Percentiles rank a stretch among this genome's conserved stretches.
phyloP scores from a whole-genome alignment of 2,113 vertebrate genomes.

The Bos indicus region DNA sequence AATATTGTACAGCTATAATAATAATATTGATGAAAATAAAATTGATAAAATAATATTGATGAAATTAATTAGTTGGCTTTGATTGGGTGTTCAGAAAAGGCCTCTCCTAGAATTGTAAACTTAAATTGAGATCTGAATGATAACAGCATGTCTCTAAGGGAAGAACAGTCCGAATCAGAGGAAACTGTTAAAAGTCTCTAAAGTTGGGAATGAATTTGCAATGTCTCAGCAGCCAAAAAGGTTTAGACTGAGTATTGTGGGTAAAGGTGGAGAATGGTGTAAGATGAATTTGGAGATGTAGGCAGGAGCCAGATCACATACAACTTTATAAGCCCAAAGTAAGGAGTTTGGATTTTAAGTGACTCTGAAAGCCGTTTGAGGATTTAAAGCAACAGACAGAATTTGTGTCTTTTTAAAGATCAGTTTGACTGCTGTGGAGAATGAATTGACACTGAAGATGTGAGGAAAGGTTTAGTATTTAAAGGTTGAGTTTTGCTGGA shows the following conservation, averaged over 20 bases:
- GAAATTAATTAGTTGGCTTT: neutral
- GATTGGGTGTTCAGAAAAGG: neutral
- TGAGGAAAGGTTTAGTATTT: neutral
- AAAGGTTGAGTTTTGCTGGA: neutral
- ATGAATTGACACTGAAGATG: neutral
- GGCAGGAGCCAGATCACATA: neutral
- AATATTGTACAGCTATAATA: neutral
- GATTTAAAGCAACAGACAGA: neutral
- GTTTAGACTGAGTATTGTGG: neutral
- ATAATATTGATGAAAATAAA: neutral
- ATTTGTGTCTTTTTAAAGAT: constrained; percentile 13
- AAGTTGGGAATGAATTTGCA: neutral
- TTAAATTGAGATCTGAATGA: constrained; percentile 11
- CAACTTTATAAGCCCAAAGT: neutral
- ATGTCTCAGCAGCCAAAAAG: neutral
- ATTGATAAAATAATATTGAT: neutral
- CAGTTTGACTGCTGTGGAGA: neutral
- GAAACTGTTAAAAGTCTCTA: neutral
- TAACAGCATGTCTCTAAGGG: neutral
- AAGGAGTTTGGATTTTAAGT: neutral
- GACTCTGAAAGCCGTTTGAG: neutral
- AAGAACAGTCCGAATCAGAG: neutral
- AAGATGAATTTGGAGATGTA: neutral
- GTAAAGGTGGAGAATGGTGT: neutral
- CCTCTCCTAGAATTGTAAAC: neutral